Conservation (phyloP, 1,140 invertebrate species). For the Platyscapa corneri region DNA sequence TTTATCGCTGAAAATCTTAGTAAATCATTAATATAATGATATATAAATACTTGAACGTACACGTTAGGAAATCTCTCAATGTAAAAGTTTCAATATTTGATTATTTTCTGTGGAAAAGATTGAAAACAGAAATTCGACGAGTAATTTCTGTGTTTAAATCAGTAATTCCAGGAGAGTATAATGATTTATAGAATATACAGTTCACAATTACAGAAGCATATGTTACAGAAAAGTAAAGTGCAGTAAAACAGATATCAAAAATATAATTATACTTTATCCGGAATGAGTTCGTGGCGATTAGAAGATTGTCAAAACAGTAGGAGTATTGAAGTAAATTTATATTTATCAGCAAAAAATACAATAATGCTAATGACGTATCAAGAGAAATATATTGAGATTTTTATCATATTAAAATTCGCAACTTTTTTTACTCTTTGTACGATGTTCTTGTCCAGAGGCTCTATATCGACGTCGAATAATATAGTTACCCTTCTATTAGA, state of each 20-base stretch:
- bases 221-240: neutral
- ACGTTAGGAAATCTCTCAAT: too few relatives aligned
- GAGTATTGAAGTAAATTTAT: constrained; percentile 1
- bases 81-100: too few relatives aligned
- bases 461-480: constrained; percentile 16
- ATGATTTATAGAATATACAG: too few relatives aligned
- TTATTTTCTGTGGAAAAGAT: too few relatives aligned
- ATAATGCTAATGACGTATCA: neutral
- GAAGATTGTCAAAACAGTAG: neutral
- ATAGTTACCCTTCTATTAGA: constrained; percentile 31
- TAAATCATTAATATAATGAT: too few relatives aligned
- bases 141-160: too few relatives aligned
- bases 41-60: too few relatives aligned
- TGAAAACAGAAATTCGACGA: too few relatives aligned
- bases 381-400: constrained; percentile 1
- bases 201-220: neutral
- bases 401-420: constrained; percentile 4
- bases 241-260: neutral
- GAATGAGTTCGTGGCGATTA: neutral
- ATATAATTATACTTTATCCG: neutral
- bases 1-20: too few relatives aligned
- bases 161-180: too few relatives aligned
- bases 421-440: neutral
- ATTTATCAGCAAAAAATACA: neutral
- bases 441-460: neutral